These are phyloP conservation scores for Gastracanthus pulcherrimus DNA, from an alignment of 2,888 invertebrate species.

Conservation along the genomic window DNA sequence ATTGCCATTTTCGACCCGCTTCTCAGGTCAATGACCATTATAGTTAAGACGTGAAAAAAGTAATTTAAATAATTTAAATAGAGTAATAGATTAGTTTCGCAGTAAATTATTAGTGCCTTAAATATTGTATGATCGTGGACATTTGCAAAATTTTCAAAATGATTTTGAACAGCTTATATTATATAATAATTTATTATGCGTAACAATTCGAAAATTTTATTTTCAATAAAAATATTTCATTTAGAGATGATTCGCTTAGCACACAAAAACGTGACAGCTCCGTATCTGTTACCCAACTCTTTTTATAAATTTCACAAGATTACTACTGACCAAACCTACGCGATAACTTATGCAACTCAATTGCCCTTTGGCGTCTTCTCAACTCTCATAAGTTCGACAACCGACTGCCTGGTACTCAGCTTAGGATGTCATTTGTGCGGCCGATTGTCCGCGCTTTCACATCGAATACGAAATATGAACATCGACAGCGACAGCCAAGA, in stretches of 20 bases:
- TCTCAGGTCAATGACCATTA: too few relatives aligned
- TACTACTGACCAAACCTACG: slow-evolving; percentile 50
- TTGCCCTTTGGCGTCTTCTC: slow-evolving; percentile 67
- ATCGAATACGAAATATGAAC: slow-evolving; percentile 58
- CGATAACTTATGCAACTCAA: slow-evolving; percentile 63
- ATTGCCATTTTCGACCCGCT: too few relatives aligned
- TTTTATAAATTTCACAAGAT: slow-evolving; percentile 65
- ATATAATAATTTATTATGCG: too few relatives aligned
- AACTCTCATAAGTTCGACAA: slow-evolving; percentile 64
- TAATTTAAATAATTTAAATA: too few relatives aligned
- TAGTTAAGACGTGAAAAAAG: too few relatives aligned
- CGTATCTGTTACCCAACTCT: slow-evolving; percentile 61
- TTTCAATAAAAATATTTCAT: neutral
- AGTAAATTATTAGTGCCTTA: too few relatives aligned
- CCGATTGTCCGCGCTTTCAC: slow-evolving; percentile 65
- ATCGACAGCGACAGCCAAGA: neutral
- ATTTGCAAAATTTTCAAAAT: too few relatives aligned
- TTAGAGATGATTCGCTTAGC: neutral
- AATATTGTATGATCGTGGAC: too few relatives aligned
- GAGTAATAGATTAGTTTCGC: too few relatives aligned
- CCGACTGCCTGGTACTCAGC: slow-evolving; percentile 68
- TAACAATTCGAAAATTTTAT: too few relatives aligned
- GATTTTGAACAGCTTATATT: too few relatives aligned
- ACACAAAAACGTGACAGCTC: slow-evolving; percentile 9
- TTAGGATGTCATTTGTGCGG: slow-evolving; percentile 68